Percentiles rank a stretch among this genome's conserved stretches.
phyloP scores from a whole-genome alignment of 2,888 invertebrate genomes.

The Euclidia mi region DNA sequence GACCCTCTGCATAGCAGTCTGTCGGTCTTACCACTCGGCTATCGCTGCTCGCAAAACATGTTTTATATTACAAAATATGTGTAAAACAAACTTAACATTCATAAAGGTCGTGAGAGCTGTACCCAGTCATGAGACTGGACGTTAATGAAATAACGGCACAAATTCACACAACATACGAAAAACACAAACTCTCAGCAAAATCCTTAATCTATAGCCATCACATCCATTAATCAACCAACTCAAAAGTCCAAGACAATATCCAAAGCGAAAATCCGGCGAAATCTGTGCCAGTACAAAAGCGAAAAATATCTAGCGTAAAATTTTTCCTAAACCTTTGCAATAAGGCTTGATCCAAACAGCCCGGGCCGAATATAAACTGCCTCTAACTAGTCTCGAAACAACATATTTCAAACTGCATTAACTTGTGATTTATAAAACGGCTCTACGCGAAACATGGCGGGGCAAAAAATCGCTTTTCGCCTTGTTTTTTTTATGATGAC shows the following conservation, averaged over 20 bases:
- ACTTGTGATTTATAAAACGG: conserved; percentile 77
- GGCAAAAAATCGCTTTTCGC: conserved; percentile 61
- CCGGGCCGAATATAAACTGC: conserved; percentile 77
- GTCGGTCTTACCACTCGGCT: too few relatives aligned
- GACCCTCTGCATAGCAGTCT: too few relatives aligned
- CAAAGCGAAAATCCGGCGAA: conserved; percentile 17
- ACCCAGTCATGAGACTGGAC: too few relatives aligned
- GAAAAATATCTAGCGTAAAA: conserved; percentile 51
- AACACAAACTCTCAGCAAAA: too few relatives aligned
- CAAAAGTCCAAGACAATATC: conserved; percentile 25
- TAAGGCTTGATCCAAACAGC: conserved; percentile 55
- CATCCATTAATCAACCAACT: conserved; percentile 10
- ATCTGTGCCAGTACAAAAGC: conserved; percentile 11
- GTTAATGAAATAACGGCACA: too few relatives aligned
- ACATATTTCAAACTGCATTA: conserved; percentile 81
- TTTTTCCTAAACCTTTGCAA: conserved; percentile 61
- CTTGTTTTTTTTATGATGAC: conserved; percentile 62
- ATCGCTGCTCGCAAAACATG: too few relatives aligned
- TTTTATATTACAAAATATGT: too few relatives aligned
- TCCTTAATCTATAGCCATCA: too few relatives aligned
- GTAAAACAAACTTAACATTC: too few relatives aligned
- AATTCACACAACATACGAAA: too few relatives aligned
- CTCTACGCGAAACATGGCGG: conserved; percentile 61
- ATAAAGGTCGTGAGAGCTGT: too few relatives aligned
- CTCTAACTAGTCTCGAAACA: conserved; percentile 68